phyloP scores from a whole-genome alignment of 53 echinoderm and acorn worm genomes.

The Paracentrotus lividus region DNA sequence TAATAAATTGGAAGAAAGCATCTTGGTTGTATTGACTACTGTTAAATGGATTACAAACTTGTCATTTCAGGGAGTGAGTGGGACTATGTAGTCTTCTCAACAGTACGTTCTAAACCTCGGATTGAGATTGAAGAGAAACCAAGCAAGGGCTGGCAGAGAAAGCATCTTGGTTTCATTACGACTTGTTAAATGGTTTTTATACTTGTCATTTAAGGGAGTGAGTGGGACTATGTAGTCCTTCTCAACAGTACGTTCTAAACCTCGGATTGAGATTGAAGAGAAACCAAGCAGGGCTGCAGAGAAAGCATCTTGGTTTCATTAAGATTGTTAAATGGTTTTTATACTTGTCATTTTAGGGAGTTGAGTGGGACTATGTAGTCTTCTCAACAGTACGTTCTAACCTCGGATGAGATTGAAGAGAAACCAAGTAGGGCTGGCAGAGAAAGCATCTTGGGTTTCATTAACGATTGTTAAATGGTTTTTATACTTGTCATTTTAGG shows the following conservation, averaged over 20 bases:
- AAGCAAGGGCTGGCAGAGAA: slow-evolving; percentile 68
- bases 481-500: slow-evolving; percentile 56
- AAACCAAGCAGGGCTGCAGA: slow-evolving; percentile 73
- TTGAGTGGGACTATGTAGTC: no score
- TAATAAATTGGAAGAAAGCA: slow-evolving; percentile 60
- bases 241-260: slow-evolving; percentile 79
- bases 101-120: slow-evolving; percentile 75
- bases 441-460: background rate
- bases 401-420: no score
- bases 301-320: slow-evolving; percentile 76
- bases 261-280: slow-evolving; percentile 74
- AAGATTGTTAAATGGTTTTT: no score
- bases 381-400: no score
- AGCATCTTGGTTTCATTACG: slow-evolving; percentile 78
- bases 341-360: no score
- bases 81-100: slow-evolving; percentile 80
- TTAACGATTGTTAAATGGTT: background rate
- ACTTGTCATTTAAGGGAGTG: slow-evolving; percentile 70
- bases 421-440: no score
- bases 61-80: slow-evolving; percentile 75
- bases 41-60: background rate
- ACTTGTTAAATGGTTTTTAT: background rate
- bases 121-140: slow-evolving; percentile 77
- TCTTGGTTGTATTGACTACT: slow-evolving; percentile 66
- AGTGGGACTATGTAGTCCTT: slow-evolving; percentile 82